These are phyloP conservation scores for Labrus mixtus DNA, from an alignment of 2,113 vertebrate species.

Conservation along the genomic window DNA sequence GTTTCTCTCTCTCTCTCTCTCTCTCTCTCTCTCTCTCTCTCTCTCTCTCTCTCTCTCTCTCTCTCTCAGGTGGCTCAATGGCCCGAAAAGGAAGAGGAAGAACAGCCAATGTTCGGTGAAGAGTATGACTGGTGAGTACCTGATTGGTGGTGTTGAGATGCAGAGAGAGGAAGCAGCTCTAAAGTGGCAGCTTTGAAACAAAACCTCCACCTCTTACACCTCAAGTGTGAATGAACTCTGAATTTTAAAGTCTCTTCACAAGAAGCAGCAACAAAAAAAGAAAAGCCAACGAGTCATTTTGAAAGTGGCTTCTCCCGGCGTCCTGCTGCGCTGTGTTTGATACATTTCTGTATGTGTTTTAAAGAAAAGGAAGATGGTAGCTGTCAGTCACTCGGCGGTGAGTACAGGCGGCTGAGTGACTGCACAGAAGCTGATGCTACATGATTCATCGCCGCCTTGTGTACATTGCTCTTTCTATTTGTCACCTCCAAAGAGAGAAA, in stretches of 20 bases:
- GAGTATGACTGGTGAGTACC: conserved; percentile 94
- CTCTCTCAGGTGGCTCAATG: conserved; percentile 94
- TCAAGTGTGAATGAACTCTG: conserved; percentile 9
- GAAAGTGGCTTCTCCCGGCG: conserved; percentile 3
- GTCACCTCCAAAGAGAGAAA: conserved; percentile 49
- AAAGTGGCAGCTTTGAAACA: conserved; percentile 7
- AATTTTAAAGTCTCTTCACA: neutral
- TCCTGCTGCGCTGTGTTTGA: conserved; percentile 7
- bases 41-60: neutral
- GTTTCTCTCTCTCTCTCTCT: neutral
- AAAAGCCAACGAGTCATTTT: conserved; percentile 8
- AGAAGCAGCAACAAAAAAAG: neutral
- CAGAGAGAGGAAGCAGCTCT: neutral
- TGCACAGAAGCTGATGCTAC: conserved; percentile 2
- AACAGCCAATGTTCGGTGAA: conserved; percentile 99
- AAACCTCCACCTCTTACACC: conserved; percentile 1
- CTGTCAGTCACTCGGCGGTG: conserved; percentile 9
- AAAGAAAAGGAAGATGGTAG: conserved; percentile 5
- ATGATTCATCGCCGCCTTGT: conserved; percentile 36
- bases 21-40: conserved; percentile 45
- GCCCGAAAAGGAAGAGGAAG: conserved; percentile 97
- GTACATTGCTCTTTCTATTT: conserved; percentile 41
- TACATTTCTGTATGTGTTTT: conserved; percentile 3
- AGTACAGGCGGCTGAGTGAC: conserved; percentile 12
- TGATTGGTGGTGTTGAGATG: neutral